Conservation (phyloP, 2,113 vertebrate species). For the Octodon degus region DNA sequence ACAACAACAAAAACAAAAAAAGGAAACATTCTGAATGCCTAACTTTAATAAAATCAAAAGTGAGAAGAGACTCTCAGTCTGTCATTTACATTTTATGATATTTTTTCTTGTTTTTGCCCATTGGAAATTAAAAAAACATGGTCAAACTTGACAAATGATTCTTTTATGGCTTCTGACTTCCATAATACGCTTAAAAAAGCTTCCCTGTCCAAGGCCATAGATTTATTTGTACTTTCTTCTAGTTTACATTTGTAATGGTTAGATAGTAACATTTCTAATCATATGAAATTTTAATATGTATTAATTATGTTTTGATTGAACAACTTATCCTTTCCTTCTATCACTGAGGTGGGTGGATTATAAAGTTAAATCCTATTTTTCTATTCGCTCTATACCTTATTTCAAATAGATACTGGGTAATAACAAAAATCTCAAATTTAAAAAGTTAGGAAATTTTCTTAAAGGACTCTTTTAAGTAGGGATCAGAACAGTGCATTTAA, state of each 20-base stretch:
- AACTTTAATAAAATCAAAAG: conserved; percentile 31
- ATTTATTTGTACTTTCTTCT: conserved; percentile 47
- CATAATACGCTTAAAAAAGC: not conserved
- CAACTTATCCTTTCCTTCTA: not conserved
- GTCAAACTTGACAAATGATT: conserved; percentile 31
- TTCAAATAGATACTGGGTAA: not conserved
- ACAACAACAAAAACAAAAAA: not conserved
- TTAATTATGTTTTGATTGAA: conserved; percentile 17
- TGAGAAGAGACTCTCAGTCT: conserved; percentile 28
- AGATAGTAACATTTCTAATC: conserved; percentile 21
- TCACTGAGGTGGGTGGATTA: too few species aligned
- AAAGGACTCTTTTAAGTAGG: conserved; percentile 6
- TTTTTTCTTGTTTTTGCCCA: conserved; percentile 23
- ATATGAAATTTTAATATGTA: conserved; percentile 49
- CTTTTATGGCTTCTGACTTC: conserved; percentile 23
- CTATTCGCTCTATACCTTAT: conserved; percentile 25
- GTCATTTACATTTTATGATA: conserved; percentile 25
- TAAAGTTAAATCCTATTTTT: too few species aligned
- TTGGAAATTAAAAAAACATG: conserved; percentile 10
- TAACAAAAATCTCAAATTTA: conserved; percentile 37
- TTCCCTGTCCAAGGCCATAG: not conserved
- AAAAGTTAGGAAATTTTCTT: conserved; percentile 45
- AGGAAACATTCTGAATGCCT: not conserved
- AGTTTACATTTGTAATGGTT: conserved; percentile 22
- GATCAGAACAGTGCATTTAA: not conserved